Evolutionary conservation across 2,888 invertebrate species (phyloP).

Genomic region (Eristalinus sepulchralis): DNA sequence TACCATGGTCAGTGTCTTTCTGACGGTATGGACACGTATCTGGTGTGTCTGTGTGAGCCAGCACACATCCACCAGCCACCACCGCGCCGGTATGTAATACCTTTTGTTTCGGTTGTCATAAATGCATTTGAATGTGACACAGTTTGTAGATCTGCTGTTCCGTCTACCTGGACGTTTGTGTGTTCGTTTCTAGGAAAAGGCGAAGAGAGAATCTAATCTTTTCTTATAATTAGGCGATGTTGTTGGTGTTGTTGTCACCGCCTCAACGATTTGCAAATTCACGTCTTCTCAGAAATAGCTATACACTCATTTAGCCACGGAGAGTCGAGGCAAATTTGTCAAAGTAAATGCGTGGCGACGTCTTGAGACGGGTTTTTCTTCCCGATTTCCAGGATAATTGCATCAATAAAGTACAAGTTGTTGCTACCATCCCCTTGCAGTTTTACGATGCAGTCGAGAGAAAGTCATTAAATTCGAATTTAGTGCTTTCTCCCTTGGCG

Average conservation of each 20-base stretch:
- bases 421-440: not conserved
- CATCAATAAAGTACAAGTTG: constrained; percentile 38
- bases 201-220: constrained; percentile 46
- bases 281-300: constrained; percentile 16
- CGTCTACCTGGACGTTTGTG: constrained; percentile 50
- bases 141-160: constrained; percentile 51
- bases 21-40: not conserved
- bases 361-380: constrained; percentile 5
- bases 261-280: constrained; percentile 51
- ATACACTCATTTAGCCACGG: constrained; percentile 7
- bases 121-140: constrained; percentile 70
- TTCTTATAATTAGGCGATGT: constrained; percentile 55
- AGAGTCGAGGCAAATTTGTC: not conserved
- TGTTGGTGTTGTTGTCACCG: constrained; percentile 10
- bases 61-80: not conserved
- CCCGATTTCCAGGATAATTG: constrained; percentile 34
- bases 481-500: not conserved
- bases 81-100: not conserved
- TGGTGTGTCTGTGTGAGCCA: constrained; percentile 1
- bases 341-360: constrained; percentile 13
- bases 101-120: constrained; percentile 65
- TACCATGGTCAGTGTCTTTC: constrained; percentile 54
- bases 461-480: constrained; percentile 51
- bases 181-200: constrained; percentile 6
- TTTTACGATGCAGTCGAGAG: constrained; percentile 12